A percentile compares a stretch with the other conserved stretches of the same genome.
Evolutionary conservation across 2,113 vertebrate species (phyloP).

Genomic region (Tachycineta bicolor): DNA sequence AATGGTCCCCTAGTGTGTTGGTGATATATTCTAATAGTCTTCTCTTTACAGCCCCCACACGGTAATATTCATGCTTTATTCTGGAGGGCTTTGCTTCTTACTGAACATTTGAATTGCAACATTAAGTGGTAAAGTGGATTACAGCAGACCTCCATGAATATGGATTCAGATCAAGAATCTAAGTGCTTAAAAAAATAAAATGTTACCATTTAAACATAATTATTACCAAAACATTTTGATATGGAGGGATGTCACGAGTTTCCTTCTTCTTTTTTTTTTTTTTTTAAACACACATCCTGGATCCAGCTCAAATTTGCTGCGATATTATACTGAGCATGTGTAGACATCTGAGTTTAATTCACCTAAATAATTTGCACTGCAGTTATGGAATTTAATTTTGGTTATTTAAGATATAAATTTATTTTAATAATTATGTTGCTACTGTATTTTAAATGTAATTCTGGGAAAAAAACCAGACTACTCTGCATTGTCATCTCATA

Average conservation of each 20-base stretch:
- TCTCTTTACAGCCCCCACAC: constrained; percentile 88
- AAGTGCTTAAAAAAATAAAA: constrained; percentile 84
- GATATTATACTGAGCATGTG: constrained; percentile 69
- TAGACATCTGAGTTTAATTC: constrained; percentile 69
- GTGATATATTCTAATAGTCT: constrained; percentile 99
- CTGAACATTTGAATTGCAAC: constrained; percentile 92
- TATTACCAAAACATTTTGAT: constrained; percentile 82
- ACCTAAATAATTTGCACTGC: constrained; percentile 63
- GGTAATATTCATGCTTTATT: constrained; percentile 96
- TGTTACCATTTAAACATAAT: constrained; percentile 78
- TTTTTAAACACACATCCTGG: background rate
- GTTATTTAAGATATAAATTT: constrained; percentile 70
- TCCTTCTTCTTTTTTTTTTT: background rate
- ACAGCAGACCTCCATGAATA: constrained; percentile 86
- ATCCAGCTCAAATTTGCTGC: constrained; percentile 54
- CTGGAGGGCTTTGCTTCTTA: constrained; percentile 89
- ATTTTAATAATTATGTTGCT: constrained; percentile 74
- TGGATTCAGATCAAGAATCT: constrained; percentile 83
- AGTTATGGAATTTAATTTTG: constrained; percentile 75
- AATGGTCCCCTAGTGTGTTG: constrained; percentile 94
- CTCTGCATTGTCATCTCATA: constrained; percentile 33
- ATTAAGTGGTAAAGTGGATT: constrained; percentile 93
- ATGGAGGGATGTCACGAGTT: constrained; percentile 54
- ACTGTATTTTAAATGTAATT: constrained; percentile 61
- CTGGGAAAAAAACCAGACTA: constrained; percentile 12